Conservation (phyloP, 2,113 vertebrate species). For the Cathartes aura region DNA sequence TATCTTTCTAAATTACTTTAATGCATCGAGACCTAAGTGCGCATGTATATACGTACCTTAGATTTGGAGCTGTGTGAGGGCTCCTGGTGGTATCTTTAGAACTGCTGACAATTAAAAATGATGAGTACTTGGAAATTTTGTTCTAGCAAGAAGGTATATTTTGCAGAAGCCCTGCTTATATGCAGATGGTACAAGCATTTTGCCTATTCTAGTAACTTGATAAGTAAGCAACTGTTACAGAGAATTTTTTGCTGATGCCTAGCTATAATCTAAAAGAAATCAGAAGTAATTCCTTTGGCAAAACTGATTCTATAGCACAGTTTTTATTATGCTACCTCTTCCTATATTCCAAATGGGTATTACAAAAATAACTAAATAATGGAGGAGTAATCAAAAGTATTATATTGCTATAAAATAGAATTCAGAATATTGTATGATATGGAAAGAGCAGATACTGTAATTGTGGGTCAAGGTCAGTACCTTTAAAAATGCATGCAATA, state of each 20-base stretch:
- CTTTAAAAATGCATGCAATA: not conserved
- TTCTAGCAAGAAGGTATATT: constrained; percentile 21
- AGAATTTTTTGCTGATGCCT: constrained; percentile 55
- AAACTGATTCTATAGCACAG: not conserved
- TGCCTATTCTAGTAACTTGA: constrained; percentile 27
- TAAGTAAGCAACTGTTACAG: constrained; percentile 58
- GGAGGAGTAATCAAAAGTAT: not conserved
- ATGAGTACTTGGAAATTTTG: constrained; percentile 49
- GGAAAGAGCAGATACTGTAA: not conserved
- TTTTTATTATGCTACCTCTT: not conserved
- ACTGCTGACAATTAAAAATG: constrained; percentile 60
- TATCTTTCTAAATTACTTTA: constrained; percentile 32
- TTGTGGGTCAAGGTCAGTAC: not conserved
- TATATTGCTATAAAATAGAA: not conserved
- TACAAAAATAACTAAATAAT: not conserved
- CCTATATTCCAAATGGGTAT: not conserved
- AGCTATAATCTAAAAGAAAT: constrained; percentile 10
- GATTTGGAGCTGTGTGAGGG: not conserved
- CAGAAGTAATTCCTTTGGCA: not conserved
- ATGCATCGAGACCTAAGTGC: not conserved
- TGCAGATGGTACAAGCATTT: constrained; percentile 42
- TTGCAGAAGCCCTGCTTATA: constrained; percentile 31
- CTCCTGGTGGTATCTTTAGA: constrained; percentile 55
- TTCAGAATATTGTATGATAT: not conserved
- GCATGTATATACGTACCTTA: not conserved